Base-by-base conservation (phyloP, 1,140 invertebrate species). In the Tetragonula clypearis region DNA sequence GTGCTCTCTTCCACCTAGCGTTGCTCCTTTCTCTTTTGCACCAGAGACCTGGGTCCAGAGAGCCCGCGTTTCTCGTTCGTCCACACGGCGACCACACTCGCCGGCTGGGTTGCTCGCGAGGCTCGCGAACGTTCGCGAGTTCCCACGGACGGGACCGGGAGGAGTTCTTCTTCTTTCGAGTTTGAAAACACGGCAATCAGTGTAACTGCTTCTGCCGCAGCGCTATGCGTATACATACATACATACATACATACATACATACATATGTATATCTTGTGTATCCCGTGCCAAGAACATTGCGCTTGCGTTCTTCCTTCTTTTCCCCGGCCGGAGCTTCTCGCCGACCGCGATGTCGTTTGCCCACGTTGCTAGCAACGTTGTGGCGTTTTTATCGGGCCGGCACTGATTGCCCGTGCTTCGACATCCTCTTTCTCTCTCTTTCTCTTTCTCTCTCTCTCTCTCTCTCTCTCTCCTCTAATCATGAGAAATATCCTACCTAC, bases 181-280 rank as follows among this genome's bases (percentile, higher is more conserved):
- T 92, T 93, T 93, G 92, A 93, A 93, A 93, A 93, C 93, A 93
- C 93, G 92, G 93, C 93, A 93, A 93, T 94, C 93, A 93, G 93
- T 91, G 90, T 93, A 94, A 94, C 93, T 92, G 90, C 93, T 92
- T 91, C 92, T 91, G 92, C 91, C 90, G 88, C 90, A 85, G 88
- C 91, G 92, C 91, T 91, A 90, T 91, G 77, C 62, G 79, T 86
- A 49, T 49, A 49, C 41, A 49, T 49, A 0, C 41, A 49, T 49
- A 78, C 69, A 79, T 86, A 78, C 69, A 79, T 86, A 79, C 85
- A 86, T 85, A 87, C 69, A 79, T 86, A 78, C 69, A 79, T 86
- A 79, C 85, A 86, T 85, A 87, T 77, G 66, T 81, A 79, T 82
- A 85, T 65, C 73, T 68, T 11, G 23, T 23, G 62, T 26, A 68